These are phyloP conservation scores for Campoletis raptor DNA, from an alignment of 2,888 invertebrate species.

Conservation along the genomic window DNA sequence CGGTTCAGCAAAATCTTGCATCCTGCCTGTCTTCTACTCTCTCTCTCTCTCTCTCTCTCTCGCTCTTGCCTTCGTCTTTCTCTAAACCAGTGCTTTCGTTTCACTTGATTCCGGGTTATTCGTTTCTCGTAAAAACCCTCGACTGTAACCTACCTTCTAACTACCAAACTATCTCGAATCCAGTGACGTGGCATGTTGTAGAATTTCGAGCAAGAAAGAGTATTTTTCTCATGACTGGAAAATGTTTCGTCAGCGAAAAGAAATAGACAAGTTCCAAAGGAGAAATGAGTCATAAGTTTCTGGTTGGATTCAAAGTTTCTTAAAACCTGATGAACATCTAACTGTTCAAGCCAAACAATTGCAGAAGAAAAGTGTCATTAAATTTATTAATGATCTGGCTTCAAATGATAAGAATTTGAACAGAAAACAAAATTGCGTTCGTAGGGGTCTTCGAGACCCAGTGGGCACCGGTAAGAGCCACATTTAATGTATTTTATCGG, in stretches of 20 bases:
- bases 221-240: not conserved
- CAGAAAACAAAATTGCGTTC: too few relatives aligned
- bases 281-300: not conserved
- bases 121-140: slow-evolving; percentile 9
- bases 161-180: slow-evolving; percentile 31
- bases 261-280: not conserved
- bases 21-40: slow-evolving; percentile 1
- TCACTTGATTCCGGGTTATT: slow-evolving; percentile 7
- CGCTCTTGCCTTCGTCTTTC: not conserved
- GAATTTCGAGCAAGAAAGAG: not conserved
- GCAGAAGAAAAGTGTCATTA: not conserved
- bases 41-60: slow-evolving; percentile 14
- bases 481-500: not conserved
- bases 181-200: slow-evolving; percentile 20
- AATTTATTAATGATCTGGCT: not conserved
- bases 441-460: not conserved
- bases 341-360: not conserved
- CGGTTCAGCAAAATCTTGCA: slow-evolving; percentile 35
- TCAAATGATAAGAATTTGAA: not conserved
- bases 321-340: not conserved
- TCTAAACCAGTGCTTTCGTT: slow-evolving; percentile 26
- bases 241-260: not conserved
- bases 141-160: not conserved
- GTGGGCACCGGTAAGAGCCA: not conserved
- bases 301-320: not conserved